A percentile compares a stretch with the other conserved stretches of the same genome.
These are phyloP conservation scores for Drosophila mimica DNA, from an alignment of 2,888 invertebrate species.

Conservation along the genomic window DNA sequence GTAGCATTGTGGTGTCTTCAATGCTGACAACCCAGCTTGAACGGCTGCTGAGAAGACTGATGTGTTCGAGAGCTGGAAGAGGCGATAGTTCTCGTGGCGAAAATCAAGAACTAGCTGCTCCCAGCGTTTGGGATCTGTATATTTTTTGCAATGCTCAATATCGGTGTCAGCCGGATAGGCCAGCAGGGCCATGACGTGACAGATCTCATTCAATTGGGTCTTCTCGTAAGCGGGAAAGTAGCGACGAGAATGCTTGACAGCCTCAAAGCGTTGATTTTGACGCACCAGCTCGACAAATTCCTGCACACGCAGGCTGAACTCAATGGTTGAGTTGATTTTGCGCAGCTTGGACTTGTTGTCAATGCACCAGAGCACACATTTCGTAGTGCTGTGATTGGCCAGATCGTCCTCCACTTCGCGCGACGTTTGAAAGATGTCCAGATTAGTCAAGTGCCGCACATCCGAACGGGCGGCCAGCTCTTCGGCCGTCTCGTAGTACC, in stretches of 20 bases:
- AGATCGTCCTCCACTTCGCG: conserved; percentile 95
- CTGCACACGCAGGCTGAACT: conserved; percentile 93
- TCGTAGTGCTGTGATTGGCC: conserved; percentile 91
- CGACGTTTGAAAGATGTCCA: conserved; percentile 93
- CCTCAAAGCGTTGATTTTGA: conserved; percentile 93
- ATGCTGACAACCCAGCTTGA: conserved; percentile 94
- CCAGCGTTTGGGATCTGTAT: conserved; percentile 91
- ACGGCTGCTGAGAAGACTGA: conserved; percentile 95
- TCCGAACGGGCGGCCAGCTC: conserved; percentile 93
- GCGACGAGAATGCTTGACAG: conserved; percentile 97
- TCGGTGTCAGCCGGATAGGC: conserved; percentile 94
- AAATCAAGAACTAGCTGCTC: conserved; percentile 94
- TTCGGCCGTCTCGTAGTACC: conserved; percentile 97
- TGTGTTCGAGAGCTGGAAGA: conserved; percentile 96
- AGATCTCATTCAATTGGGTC: conserved; percentile 93
- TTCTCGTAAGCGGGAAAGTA: conserved; percentile 95
- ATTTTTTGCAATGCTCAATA: conserved; percentile 89
- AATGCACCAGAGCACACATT: conserved; percentile 97
- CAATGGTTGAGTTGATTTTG: conserved; percentile 97
- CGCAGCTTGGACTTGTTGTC: conserved; percentile 98
- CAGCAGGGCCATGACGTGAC: conserved; percentile 97
- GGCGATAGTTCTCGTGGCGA: conserved; percentile 95
- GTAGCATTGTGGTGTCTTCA: conserved; percentile 97
- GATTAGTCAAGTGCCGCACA: conserved; percentile 95
- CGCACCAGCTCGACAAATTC: conserved; percentile 98